Base-by-base conservation (phyloP, 35 echinoderm and acorn worm genomes). In the Ophiothrix spiculata region DNA sequence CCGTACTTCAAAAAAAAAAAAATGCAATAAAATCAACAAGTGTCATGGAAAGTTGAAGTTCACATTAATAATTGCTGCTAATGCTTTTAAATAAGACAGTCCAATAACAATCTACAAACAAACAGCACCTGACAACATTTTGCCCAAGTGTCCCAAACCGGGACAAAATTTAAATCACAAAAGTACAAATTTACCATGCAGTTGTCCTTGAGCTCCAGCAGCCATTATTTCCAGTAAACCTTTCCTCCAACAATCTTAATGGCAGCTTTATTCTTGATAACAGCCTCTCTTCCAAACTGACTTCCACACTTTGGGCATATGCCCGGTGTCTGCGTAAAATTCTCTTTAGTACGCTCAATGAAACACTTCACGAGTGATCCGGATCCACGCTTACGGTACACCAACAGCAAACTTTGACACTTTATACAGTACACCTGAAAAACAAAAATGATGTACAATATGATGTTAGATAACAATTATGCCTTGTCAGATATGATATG, bases 201-300 rank as follows among this genome's bases (percentile, higher is more conserved):
- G 42, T 49, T 49, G 42, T 6, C 6, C 42, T 49, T 49, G 42
- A 19, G 19, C 42, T 49, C 6, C n/a, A n/a, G n/a, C 19, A 49
- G 6, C 35, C 19, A 19, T 49, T 89, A 90, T 39, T 63, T 85
- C 82, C 82, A 90, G 36, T 87, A 90, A 28, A 91, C 89, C 77
- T 91, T 91, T 0, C 83, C 83, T 33, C 89, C 89, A 33, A 91
- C 56, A 36, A 91, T 80, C 38, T 91, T 91, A 39, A 91, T 33
- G 16, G 89, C 89, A 29, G 41, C 69, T 80, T 86, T 91, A 49
- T 91, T 85, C 83, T 56, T 91, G 28, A 91, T 91, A 13, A 81
- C 39, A 2, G 89, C 56, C 56, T 91, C 83, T 34, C 89, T 73
- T 6, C 89, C 89, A 75, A 91, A 91, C 36, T 77, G 34, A 15